Evolutionary conservation across 2,113 vertebrate genomes (phyloP).

Genomic region (Gallinago undulata): DNA sequence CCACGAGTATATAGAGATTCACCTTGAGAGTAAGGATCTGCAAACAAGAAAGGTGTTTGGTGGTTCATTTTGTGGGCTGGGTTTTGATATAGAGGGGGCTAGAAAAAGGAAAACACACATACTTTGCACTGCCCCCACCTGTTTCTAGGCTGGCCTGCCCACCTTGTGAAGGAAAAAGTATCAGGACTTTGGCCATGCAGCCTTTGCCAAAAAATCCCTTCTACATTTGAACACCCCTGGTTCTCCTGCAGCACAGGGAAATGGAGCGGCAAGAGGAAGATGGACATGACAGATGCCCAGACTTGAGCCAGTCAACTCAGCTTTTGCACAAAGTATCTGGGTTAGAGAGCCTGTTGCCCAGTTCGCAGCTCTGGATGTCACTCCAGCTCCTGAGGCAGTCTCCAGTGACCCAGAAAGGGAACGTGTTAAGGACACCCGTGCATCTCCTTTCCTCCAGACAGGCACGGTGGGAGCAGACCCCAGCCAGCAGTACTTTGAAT

Average conservation of each 20-base stretch:
- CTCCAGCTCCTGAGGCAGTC: conserved; percentile 37
- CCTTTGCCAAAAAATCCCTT: background rate
- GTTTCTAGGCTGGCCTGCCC: background rate
- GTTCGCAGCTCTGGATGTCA: background rate
- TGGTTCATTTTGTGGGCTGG: background rate
- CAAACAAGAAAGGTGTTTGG: background rate
- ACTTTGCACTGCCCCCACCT: background rate
- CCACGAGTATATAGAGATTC: background rate
- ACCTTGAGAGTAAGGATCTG: background rate
- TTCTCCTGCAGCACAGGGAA: background rate
- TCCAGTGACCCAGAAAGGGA: conserved; percentile 27
- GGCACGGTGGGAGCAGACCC: background rate
- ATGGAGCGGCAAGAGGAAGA: conserved; percentile 46
- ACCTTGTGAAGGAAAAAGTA: background rate
- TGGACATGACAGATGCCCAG: conserved; percentile 20
- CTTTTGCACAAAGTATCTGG: background rate
- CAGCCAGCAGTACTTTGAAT: background rate
- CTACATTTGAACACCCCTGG: background rate
- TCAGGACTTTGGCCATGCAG: background rate
- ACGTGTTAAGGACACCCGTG: background rate
- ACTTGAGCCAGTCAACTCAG: background rate
- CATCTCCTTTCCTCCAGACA: background rate
- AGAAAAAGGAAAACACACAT: background rate
- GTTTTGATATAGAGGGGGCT: background rate
- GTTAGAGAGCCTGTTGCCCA: conserved; percentile 15